Base-by-base conservation (phyloP, 2,888 invertebrate species). In the Sinodicranocentrus sp. region DNA sequence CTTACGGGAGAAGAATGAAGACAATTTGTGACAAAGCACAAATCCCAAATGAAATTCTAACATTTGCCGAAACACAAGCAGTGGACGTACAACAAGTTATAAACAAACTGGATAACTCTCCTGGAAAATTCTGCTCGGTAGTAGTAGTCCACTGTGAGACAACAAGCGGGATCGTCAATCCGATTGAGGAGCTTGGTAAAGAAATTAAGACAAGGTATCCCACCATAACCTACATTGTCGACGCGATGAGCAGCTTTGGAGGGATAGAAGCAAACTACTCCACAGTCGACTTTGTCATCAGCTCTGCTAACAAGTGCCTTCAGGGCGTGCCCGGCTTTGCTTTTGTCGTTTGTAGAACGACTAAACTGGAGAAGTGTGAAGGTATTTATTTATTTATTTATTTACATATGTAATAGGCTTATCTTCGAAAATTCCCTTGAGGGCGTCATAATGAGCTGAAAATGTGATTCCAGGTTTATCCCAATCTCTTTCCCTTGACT, bases 191-290 rank as follows among this genome's bases (percentile, higher is more conserved):
- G 61, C 89, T 92, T 10, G 91, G 91, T 2, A 78, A 89, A 19
- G 67, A 90, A 33, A 89, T 92, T 8, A 90, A 90, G 84, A 85
- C 88, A 15, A 72, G 87, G 39, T 87, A 88, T 52, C 90, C 91
- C 61, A 86, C 89, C 89, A 72, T 88, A 67, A 75, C 82, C 13
- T 91, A 89, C 88, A 90, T 92, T 85, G 91, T 92, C 59, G 92
- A 92, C 89, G 91, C 91, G 25, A 92, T 92, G 91, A 91, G 91
- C 85, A 91, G 91, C 85, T 91, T 92, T 90, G 92, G 91, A 21
- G 92, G 91, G 15, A 89, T 91, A 2, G 90, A 90, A 0, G 84
- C 91, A 1, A 90, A 91, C 84, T 85, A 91, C 59, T 88, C 89
- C 39, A 83, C 88, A 0, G 89, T 91, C 1, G 91, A 92, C 85